phyloP scores from a whole-genome alignment of 2,888 invertebrate genomes.

The Ypsolopha sequella region DNA sequence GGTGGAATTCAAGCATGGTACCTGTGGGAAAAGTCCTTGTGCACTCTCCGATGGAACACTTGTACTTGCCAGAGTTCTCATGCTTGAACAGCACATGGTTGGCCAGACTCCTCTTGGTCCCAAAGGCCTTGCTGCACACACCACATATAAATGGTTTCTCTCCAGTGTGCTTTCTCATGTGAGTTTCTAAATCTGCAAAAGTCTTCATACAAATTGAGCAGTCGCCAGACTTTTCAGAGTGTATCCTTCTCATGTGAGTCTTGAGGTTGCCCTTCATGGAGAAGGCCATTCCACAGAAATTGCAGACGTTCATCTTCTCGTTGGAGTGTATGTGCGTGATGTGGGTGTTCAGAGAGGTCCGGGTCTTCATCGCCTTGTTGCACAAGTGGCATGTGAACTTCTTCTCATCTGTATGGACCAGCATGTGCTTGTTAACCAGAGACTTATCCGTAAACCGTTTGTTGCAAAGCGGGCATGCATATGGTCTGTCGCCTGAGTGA shows the following conservation, averaged over 20 bases:
- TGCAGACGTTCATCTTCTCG: conserved; percentile 52
- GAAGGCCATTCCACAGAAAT: conserved; percentile 57
- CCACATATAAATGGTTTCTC: conserved; percentile 56
- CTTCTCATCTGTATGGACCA: conserved; percentile 58
- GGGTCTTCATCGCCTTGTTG: conserved; percentile 60
- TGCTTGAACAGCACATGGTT: conserved; percentile 56
- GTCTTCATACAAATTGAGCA: conserved; percentile 65
- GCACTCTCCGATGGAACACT: conserved; percentile 53
- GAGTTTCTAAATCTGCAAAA: conserved; percentile 65
- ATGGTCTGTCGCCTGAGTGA: conserved; percentile 59
- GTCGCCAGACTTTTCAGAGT: conserved; percentile 67
- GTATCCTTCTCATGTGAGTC: conserved; percentile 64
- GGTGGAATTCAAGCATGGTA: conserved; percentile 55
- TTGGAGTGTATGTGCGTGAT: conserved; percentile 45
- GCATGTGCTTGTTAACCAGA: conserved; percentile 41
- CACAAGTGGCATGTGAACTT: conserved; percentile 68
- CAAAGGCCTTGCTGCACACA: conserved; percentile 42
- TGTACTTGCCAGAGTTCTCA: conserved; percentile 47
- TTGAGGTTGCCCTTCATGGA: conserved; percentile 67
- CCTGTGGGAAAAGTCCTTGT: conserved; percentile 48
- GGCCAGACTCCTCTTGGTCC: conserved; percentile 39
- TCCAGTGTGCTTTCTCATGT: conserved; percentile 71
- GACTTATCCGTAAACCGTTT: conserved; percentile 44
- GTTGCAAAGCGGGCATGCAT: conserved; percentile 39
- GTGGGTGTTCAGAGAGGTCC: conserved; percentile 61